Percentiles rank a stretch among this genome's conserved stretches.
Conservation (phyloP, 2,113 vertebrate species). For the Phycodurus eques region DNA sequence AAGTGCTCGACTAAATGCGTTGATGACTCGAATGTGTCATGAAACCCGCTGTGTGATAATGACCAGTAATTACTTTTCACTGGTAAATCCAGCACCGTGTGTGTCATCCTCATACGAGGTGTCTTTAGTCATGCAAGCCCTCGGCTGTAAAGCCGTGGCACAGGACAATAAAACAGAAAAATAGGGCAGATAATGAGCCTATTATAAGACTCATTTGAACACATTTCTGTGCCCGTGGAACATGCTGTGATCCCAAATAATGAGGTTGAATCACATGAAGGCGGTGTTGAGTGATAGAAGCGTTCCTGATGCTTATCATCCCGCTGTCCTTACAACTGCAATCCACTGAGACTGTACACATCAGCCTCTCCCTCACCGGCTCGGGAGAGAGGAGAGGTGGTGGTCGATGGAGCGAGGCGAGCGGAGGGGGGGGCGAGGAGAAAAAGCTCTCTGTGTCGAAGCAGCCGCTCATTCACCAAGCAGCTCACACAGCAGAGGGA, state of each 20-base stretch:
- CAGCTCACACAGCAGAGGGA: constrained; percentile 30
- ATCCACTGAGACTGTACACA: constrained; percentile 28
- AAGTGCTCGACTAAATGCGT: constrained; percentile 14
- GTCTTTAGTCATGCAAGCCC: constrained; percentile 22
- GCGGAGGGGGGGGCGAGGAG: constrained; percentile 14
- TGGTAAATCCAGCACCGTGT: constrained; percentile 19
- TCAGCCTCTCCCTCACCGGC: constrained; percentile 43
- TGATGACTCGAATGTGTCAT: constrained; percentile 17
- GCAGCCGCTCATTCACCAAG: constrained; percentile 54
- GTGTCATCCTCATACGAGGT: constrained; percentile 16
- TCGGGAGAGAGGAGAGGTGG: constrained; percentile 12
- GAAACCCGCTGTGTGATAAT: constrained; percentile 39
- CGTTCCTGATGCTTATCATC: constrained; percentile 13
- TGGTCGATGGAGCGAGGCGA: constrained; percentile 1
- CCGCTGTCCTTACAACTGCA: constrained; percentile 24
- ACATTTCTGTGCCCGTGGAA: constrained; percentile 33
- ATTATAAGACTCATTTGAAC: constrained; percentile 43
- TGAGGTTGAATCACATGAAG: constrained; percentile 32
- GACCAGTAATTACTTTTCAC: constrained; percentile 30
- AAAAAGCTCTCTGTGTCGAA: constrained; percentile 50
- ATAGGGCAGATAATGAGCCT: constrained; percentile 35
- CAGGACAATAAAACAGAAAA: constrained; percentile 9
- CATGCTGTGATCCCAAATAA: constrained; percentile 34
- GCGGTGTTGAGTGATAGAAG: constrained; percentile 34
- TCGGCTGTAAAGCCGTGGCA: constrained; percentile 13